Conservation (phyloP, 53 echinoderm and acorn worm species). For the Luidia sarsii region DNA sequence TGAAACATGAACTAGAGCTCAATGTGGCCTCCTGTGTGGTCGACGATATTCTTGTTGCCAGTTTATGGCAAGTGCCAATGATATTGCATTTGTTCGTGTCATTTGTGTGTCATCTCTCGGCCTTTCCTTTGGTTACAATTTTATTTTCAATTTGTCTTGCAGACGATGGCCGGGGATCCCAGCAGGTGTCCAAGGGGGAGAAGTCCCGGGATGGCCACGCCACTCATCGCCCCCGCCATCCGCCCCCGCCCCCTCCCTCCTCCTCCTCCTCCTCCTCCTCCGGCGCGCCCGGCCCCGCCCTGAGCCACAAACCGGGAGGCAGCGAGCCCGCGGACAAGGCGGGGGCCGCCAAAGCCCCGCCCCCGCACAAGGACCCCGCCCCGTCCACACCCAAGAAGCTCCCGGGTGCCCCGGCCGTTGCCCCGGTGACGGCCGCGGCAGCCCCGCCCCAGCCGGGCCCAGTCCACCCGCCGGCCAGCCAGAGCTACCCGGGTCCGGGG, state of each 20-base stretch:
- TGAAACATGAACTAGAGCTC: too few relatives aligned
- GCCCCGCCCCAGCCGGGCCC: not conserved
- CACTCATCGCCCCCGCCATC: slow-evolving; percentile 9
- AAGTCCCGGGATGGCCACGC: slow-evolving; percentile 22
- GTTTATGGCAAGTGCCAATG: too few relatives aligned
- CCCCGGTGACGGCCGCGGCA: not conserved
- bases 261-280: not conserved
- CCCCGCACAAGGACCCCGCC: slow-evolving; percentile 19
- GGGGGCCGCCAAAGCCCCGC: slow-evolving; percentile 9
- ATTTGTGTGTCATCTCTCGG: too few relatives aligned
- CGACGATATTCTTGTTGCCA: too few relatives aligned
- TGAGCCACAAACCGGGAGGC: not conserved
- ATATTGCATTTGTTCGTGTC: too few relatives aligned
- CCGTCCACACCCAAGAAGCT: slow-evolving; percentile 9
- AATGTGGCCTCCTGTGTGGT: too few relatives aligned
- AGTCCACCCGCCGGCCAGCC: not conserved
- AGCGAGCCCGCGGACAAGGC: slow-evolving; percentile 23
- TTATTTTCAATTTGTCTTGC: not conserved
- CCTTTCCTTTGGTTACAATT: too few relatives aligned
- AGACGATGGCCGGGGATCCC: slow-evolving; percentile 23
- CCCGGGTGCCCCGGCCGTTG: not conserved
- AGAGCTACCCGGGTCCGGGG: slow-evolving; percentile 24
- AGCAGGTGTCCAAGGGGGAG: slow-evolving; percentile 14
- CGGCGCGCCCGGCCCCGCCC: not conserved
- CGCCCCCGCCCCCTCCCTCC: slow-evolving; percentile 19